These are phyloP conservation scores for Dromiciops gliroides DNA, from an alignment of 2,113 vertebrate species.

Conservation along the genomic window DNA sequence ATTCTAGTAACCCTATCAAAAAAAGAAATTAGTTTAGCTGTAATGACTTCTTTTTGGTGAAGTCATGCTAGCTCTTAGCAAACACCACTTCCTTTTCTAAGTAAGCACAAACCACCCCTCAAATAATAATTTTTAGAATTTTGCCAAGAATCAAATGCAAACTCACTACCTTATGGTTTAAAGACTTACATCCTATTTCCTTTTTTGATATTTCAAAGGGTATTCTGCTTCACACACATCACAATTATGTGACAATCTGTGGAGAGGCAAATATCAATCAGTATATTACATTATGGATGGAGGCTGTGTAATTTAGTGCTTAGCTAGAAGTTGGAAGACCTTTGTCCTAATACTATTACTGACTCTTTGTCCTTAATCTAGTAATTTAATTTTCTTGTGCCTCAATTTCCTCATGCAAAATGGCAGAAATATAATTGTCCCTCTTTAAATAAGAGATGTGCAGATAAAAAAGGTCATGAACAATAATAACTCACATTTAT, in stretches of 20 bases:
- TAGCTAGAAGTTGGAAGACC: background rate
- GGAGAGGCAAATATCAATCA: background rate
- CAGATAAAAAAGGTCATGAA: background rate
- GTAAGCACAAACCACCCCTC: background rate
- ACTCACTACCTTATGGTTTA: background rate
- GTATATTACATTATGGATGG: background rate
- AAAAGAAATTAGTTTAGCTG: background rate
- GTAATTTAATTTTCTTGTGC: background rate
- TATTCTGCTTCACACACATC: background rate
- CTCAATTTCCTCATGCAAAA: slow-evolving; percentile 38
- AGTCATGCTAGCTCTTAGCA: background rate
- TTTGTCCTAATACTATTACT: background rate
- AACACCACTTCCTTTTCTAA: background rate
- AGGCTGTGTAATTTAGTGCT: background rate
- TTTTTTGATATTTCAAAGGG: background rate
- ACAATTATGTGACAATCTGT: background rate
- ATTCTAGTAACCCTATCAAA: background rate
- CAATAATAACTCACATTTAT: background rate
- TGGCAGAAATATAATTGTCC: background rate
- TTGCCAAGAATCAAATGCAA: background rate
- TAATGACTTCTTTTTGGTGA: background rate
- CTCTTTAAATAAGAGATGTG: slow-evolving; percentile 14
- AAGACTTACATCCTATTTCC: background rate
- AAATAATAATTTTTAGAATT: background rate
- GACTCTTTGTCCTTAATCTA: background rate